phyloP scores from a whole-genome alignment of 2,797 vertebrate species.

The Oryzias dopingdopingensis region DNA sequence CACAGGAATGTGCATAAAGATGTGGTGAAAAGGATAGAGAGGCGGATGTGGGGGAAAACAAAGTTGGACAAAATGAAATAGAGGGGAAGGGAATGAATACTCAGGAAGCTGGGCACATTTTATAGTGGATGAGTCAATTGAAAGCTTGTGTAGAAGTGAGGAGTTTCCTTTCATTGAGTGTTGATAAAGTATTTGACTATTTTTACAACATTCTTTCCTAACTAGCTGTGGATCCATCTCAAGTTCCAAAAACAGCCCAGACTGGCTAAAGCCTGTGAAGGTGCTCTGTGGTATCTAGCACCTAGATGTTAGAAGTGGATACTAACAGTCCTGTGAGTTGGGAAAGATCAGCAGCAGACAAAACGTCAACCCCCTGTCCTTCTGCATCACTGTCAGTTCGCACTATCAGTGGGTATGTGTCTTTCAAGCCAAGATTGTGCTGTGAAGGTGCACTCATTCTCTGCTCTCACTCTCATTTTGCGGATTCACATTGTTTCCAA shows the following conservation, averaged over 20 bases:
- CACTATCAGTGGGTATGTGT: background rate
- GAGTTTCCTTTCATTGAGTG: constrained; percentile 4
- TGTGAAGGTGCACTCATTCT: background rate
- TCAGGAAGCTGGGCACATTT: constrained; percentile 3
- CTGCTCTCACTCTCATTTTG: no score
- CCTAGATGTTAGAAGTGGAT: constrained; percentile 14
- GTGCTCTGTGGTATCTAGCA: constrained; percentile 32
- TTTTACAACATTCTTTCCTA: constrained; percentile 7
- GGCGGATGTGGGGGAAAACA: background rate
- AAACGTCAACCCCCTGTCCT: background rate
- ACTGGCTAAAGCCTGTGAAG: constrained; percentile 11
- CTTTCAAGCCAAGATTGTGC: background rate
- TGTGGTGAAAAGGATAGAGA: background rate
- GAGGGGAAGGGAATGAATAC: constrained; percentile 1
- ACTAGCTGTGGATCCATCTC: background rate
- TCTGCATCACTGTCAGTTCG: background rate
- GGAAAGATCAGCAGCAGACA: background rate
- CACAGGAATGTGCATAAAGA: constrained; percentile 1
- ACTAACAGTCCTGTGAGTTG: constrained; percentile 7
- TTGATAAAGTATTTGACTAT: constrained; percentile 2
- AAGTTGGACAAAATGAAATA: background rate
- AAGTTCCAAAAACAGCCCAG: constrained; percentile 11
- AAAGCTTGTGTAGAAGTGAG: constrained; percentile 1
- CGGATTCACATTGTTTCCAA: no score
- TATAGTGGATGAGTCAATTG: constrained; percentile 22